Evolutionary conservation across 2,113 vertebrate genomes (phyloP).

Genomic region (Rhinoderma darwinii): DNA sequence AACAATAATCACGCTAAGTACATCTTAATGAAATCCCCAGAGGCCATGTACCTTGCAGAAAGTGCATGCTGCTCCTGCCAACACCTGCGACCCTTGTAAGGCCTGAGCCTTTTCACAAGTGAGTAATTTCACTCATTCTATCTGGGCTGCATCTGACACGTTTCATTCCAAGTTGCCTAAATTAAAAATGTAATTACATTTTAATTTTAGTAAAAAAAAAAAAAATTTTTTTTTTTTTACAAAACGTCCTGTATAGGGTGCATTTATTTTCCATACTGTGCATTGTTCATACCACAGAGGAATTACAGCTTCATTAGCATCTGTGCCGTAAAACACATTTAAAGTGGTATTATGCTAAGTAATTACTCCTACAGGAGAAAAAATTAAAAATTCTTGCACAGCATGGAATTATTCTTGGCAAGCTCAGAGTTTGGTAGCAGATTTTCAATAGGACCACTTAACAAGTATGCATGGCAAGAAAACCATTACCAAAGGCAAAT

Average conservation of each 20-base stretch:
- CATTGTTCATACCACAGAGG: conserved; percentile 11
- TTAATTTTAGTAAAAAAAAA: background rate
- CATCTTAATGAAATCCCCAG: conserved; percentile 61
- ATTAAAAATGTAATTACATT: background rate
- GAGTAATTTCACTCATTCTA: conserved; percentile 8
- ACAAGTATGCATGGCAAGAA: conserved; percentile 67
- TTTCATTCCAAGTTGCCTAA: conserved; percentile 10
- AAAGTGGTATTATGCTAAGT: conserved; percentile 81
- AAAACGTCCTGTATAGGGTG: background rate
- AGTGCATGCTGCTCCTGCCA: conserved; percentile 44
- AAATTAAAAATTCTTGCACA: conserved; percentile 79
- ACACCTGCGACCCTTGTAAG: conserved; percentile 47
- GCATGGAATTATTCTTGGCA: conserved; percentile 80
- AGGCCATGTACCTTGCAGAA: conserved; percentile 46
- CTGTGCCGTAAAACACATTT: conserved; percentile 70
- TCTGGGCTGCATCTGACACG: conserved; percentile 5
- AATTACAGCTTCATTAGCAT: conserved; percentile 50
- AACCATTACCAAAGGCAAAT: conserved; percentile 76
- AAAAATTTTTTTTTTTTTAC: background rate
- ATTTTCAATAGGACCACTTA: conserved; percentile 71
- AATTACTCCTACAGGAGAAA: conserved; percentile 79
- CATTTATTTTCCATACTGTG: background rate
- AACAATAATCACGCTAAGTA: conserved; percentile 56
- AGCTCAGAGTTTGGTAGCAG: conserved; percentile 70
- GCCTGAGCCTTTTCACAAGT: conserved; percentile 35